phyloP scores from a whole-genome alignment of 2,797 vertebrate genomes.

The Cuculus canorus region DNA sequence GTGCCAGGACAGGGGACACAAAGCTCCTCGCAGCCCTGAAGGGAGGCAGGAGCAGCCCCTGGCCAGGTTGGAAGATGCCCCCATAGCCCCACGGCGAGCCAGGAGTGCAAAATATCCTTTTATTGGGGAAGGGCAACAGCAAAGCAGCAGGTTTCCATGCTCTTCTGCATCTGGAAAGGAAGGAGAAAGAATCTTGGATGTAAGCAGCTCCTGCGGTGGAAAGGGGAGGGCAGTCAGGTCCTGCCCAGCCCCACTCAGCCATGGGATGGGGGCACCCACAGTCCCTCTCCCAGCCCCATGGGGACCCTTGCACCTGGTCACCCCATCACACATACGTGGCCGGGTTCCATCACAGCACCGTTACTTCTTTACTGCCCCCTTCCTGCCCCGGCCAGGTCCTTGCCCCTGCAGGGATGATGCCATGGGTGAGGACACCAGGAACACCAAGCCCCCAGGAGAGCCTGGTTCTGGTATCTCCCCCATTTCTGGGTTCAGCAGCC shows the following conservation, averaged over 20 bases:
- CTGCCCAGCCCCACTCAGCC: not conserved
- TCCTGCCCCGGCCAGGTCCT: not conserved
- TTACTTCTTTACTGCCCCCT: not conserved
- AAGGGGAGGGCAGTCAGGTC: no score
- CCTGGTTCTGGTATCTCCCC: accelerated
- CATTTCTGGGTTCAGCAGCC: accelerated
- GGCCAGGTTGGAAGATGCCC: not conserved
- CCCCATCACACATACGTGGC: not conserved
- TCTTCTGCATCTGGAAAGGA: not conserved
- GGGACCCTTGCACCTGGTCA: accelerated
- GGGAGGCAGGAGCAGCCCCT: not conserved
- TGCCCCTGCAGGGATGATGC: not conserved
- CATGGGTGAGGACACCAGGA: accelerated
- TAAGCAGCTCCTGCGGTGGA: accelerated
- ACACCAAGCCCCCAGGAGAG: no score
- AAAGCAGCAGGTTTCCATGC: not conserved
- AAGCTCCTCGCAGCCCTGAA: not conserved
- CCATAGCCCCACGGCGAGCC: not conserved
- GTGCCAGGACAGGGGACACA: not conserved
- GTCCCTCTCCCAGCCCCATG: accelerated
- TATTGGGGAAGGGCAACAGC: not conserved
- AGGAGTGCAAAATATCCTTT: not conserved
- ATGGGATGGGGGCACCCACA: accelerated
- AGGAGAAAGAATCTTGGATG: not conserved
- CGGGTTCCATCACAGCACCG: accelerated